Evolutionary conservation across 37 sponge, comb jelly and placozoan species (phyloP), one percentile per base, ranked within the genome.

Genomic region (Lycopodina hypogea): DNA sequence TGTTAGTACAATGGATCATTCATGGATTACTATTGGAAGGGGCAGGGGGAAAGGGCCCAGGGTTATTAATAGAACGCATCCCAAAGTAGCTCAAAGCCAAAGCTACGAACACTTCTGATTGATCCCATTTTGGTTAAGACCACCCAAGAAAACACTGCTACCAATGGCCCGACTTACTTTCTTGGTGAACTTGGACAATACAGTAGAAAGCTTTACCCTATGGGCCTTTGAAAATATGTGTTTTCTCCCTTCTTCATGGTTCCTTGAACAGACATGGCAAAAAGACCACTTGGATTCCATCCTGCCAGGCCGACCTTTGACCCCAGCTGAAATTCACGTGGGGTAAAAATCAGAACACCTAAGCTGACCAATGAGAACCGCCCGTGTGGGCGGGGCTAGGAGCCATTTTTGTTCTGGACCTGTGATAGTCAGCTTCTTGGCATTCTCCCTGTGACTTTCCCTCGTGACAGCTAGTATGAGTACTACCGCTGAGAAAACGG

Each of bases 171-270:
- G n/a, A 36, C 68, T 23, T 59, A 88, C 93, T 78, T 93, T 88
- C 66, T 78, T 79, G 8, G 63, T 22, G 35, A 93, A 81, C 57
- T 93, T 93, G n/a, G 15, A 53, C 23, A 93, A 57, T 17, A 85
- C 59, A 0, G 6, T 24, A 3, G 35, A 55, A 14, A 93, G 71
- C 64, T 72, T 78, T 19, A 14, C 56, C 32, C 74, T 72, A 59
- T 93, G 93, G 34, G 80, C 40, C n/a, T 61, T 89, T 24, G 85
- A 64, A 50, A 82, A 93, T 41, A 86, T 89, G 48, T 93, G 93
- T 42, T 81, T 81, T 35, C 87, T 81, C 39, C 92, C 87, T 21
- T 89, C 78, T 29, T 78, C 76, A 55, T 93, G 93, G 37, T 93
- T 84, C 11, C 75, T 58, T 32, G 83, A 56, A 55, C 93, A 93